phyloP scores from a whole-genome alignment of 1,140 invertebrate species.

The Papilio polytes region DNA sequence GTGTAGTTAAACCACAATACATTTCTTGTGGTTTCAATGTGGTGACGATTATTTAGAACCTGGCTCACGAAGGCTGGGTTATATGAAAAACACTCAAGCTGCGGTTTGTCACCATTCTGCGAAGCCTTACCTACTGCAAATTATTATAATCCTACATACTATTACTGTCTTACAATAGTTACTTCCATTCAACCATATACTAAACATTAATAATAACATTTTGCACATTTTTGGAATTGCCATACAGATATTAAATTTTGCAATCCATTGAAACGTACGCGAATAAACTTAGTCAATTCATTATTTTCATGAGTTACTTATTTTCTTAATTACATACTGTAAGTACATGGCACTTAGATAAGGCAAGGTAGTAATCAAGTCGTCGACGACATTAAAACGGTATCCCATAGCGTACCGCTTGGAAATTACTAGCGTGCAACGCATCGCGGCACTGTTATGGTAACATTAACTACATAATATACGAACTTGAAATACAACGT shows the following conservation, averaged over 20 bases:
- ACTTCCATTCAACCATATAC: background rate
- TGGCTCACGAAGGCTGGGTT: background rate
- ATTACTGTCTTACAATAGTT: background rate
- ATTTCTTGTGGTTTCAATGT: constrained; percentile 16
- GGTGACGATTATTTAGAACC: constrained; percentile 5
- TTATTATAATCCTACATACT: background rate
- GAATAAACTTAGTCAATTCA: background rate
- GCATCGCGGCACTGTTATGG: constrained; percentile 13
- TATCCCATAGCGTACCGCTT: constrained; percentile 49
- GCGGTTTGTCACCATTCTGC: constrained; percentile 17
- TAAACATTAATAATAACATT: too few species aligned
- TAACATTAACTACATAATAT: constrained; percentile 23
- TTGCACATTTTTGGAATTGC: too few species aligned
- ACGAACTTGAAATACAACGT: background rate
- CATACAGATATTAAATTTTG: too few species aligned
- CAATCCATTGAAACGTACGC: too few species aligned
- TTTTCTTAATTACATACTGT: too few species aligned
- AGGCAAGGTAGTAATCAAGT: constrained; percentile 43
- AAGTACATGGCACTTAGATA: constrained; percentile 8
- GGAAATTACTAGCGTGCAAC: constrained; percentile 1
- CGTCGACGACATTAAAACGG: constrained; percentile 58
- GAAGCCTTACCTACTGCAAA: background rate
- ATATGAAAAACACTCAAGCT: constrained; percentile 16
- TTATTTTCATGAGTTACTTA: background rate
- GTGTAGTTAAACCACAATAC: background rate